Evolutionary conservation across 1,140 invertebrate species (phyloP).

Genomic region (Potamilus streckersoni): DNA sequence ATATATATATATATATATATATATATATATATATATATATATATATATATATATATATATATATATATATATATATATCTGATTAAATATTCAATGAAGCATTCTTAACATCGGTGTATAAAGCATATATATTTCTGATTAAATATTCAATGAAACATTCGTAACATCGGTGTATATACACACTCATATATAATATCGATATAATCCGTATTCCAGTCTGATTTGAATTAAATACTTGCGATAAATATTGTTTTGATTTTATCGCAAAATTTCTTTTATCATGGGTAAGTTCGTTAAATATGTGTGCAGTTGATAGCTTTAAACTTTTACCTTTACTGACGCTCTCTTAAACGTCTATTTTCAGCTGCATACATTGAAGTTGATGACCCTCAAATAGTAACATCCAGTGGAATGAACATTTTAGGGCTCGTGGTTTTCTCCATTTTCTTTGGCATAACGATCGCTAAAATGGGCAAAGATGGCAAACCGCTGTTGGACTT

Average conservation of each 20-base stretch:
- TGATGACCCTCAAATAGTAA: constrained; percentile 35
- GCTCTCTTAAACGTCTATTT: not conserved
- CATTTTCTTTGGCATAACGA: constrained; percentile 69
- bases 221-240: not conserved
- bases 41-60: no score
- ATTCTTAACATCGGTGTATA: no score
- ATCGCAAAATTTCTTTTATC: not conserved
- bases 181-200: not conserved
- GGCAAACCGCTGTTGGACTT: constrained; percentile 68
- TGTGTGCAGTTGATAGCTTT: not conserved
- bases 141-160: no score
- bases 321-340: not conserved
- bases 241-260: not conserved
- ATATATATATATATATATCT: no score
- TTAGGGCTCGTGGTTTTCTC: constrained; percentile 71
- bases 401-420: constrained; percentile 60
- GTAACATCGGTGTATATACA: no score
- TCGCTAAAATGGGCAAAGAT: constrained; percentile 64
- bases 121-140: no score
- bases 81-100: no score
- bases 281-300: not conserved
- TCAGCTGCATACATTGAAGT: not conserved
- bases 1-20: no score
- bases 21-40: no score
- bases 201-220: not conserved